phyloP scores from a whole-genome alignment of 2,113 vertebrate species.

The Hippoglossus stenolepis region DNA sequence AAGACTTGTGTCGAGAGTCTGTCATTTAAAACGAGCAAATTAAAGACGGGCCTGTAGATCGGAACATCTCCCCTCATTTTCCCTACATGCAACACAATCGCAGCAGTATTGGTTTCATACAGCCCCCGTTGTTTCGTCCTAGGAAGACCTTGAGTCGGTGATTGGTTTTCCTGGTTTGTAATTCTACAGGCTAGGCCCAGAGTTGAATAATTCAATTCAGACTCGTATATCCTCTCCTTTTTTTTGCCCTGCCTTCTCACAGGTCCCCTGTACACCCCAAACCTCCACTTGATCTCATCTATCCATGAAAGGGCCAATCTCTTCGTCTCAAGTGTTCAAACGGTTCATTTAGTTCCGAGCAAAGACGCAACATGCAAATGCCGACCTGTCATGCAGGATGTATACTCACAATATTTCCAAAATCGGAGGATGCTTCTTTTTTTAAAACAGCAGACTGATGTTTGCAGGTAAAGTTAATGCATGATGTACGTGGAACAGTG shows the following conservation, averaged over 20 bases:
- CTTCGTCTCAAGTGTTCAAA: background rate
- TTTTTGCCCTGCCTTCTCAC: background rate
- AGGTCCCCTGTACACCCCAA: background rate
- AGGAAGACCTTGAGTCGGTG: constrained; percentile 1
- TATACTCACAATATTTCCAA: background rate
- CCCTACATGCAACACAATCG: background rate
- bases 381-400: background rate
- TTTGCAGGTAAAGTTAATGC: background rate
- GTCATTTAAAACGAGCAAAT: constrained; percentile 67
- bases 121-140: background rate
- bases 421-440: background rate
- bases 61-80: background rate
- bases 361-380: background rate
- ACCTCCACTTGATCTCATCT: background rate
- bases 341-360: background rate
- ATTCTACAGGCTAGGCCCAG: constrained; percentile 12
- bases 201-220: constrained; percentile 21
- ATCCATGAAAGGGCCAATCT: background rate
- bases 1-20: constrained; percentile 47
- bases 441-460: background rate
- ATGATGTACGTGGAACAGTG: background rate
- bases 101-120: background rate
- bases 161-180: constrained; percentile 15
- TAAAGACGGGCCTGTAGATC: constrained; percentile 10
- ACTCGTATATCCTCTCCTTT: background rate